These are phyloP conservation scores for Neoscelio sp. DNA, from an alignment of 2,888 invertebrate genomes.

Conservation along the genomic window DNA sequence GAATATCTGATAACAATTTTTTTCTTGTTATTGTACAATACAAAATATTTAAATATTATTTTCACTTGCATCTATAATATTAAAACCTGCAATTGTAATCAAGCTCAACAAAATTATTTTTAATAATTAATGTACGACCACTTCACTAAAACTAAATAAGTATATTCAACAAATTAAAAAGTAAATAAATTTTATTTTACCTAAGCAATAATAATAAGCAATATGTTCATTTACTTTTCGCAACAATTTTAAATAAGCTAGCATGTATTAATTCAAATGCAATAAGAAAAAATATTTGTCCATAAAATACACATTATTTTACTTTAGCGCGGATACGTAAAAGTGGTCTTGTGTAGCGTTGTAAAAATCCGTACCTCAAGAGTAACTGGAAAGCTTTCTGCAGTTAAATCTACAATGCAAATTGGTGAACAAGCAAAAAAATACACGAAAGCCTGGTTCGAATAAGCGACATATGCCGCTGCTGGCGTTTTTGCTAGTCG, in stretches of 20 bases:
- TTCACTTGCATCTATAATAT: too few relatives aligned
- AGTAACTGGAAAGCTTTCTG: slow-evolving; percentile 73
- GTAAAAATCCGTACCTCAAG: slow-evolving; percentile 73
- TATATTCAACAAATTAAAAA: too few relatives aligned
- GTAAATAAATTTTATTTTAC: too few relatives aligned
- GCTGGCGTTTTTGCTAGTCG: slow-evolving; percentile 60
- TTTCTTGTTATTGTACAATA: too few relatives aligned
- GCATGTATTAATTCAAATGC: slow-evolving; percentile 4
- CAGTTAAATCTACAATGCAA: slow-evolving; percentile 79
- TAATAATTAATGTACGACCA: too few relatives aligned
- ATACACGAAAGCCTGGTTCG: slow-evolving; percentile 69
- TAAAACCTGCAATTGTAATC: too few relatives aligned
- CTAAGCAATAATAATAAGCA: too few relatives aligned
- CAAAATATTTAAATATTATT: too few relatives aligned
- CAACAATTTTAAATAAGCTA: neutral
- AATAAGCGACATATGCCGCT: slow-evolving; percentile 74
- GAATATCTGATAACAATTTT: too few relatives aligned
- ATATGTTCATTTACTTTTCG: neutral
- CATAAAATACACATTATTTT: slow-evolving; percentile 47
- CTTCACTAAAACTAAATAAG: too few relatives aligned
- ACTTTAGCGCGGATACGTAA: slow-evolving; percentile 22
- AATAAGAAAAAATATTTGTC: slow-evolving; percentile 44
- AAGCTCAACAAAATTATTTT: too few relatives aligned
- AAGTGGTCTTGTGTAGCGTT: slow-evolving; percentile 67
- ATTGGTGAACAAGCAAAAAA: slow-evolving; percentile 73